Percentiles rank a stretch among this genome's conserved stretches.
phyloP scores from a whole-genome alignment of 2,888 invertebrate species.

The Heliconius erato region DNA sequence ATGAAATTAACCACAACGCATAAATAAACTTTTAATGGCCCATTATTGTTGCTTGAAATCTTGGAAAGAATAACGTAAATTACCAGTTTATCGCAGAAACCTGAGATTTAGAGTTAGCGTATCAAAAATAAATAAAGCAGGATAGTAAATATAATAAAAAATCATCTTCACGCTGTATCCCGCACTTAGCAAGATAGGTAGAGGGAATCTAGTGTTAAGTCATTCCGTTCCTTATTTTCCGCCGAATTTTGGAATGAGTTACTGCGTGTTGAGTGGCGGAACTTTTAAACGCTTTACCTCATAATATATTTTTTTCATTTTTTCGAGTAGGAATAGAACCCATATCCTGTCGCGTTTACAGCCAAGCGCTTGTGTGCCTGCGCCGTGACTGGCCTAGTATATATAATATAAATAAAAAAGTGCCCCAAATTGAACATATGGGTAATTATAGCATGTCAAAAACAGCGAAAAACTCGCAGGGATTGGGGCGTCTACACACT shows the following conservation, averaged over 20 bases:
- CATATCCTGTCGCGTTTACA: no score
- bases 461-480: constrained; percentile 48
- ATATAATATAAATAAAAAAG: constrained; percentile 34
- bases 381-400: neutral
- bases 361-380: no score
- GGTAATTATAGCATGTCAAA: constrained; percentile 47
- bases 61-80: constrained; percentile 48
- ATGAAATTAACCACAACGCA: constrained; percentile 47
- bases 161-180: no score
- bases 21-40: constrained; percentile 51
- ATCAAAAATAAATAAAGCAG: constrained; percentile 3
- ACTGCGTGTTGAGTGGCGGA: no score
- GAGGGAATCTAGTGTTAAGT: no score
- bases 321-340: no score
- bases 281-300: no score
- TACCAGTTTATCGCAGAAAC: constrained; percentile 40
- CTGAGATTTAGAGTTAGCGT: neutral
- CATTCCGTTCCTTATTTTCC: no score
- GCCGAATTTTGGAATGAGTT: no score
- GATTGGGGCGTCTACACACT: constrained; percentile 39
- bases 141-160: neutral
- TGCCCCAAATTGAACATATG: constrained; percentile 40
- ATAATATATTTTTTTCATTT: no score
- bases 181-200: no score
- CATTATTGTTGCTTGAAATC: constrained; percentile 53